Percentiles rank a stretch among this genome's conserved stretches.
Evolutionary conservation across 2,113 vertebrate species (phyloP).

Genomic region (Ptilonorhynchus violaceus): DNA sequence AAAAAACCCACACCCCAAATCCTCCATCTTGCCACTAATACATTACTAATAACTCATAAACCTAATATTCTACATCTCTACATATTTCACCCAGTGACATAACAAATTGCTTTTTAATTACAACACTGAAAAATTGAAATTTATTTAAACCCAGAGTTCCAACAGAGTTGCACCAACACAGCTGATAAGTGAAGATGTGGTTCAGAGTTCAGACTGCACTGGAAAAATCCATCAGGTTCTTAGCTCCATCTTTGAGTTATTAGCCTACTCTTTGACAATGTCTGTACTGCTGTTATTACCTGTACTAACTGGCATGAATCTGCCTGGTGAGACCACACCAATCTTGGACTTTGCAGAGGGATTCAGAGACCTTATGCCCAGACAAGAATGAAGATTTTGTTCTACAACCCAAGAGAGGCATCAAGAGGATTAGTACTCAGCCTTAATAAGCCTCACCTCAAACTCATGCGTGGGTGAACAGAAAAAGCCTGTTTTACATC

Average conservation of each 20-base stretch:
- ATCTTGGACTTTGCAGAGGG: background rate
- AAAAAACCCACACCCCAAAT: no score
- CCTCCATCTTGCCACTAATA: no score
- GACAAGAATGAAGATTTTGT: background rate
- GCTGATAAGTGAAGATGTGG: background rate
- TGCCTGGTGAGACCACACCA: background rate
- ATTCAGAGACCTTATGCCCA: background rate
- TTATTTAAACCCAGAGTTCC: no score
- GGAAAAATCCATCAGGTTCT: background rate
- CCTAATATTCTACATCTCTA: no score
- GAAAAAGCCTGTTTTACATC: background rate
- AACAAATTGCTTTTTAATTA: no score
- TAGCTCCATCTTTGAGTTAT: background rate
- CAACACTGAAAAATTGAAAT: no score
- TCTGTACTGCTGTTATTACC: background rate
- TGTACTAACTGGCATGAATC: background rate
- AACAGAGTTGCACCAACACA: background rate
- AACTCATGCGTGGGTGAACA: background rate
- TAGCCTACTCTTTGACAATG: background rate
- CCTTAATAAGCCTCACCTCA: background rate
- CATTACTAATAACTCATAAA: no score
- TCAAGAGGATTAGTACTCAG: background rate
- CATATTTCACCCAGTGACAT: no score
- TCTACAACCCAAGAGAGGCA: background rate
- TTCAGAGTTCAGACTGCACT: background rate